phyloP scores from a whole-genome alignment of 2,113 vertebrate species.

The Paramisgurnus dabryanus region DNA sequence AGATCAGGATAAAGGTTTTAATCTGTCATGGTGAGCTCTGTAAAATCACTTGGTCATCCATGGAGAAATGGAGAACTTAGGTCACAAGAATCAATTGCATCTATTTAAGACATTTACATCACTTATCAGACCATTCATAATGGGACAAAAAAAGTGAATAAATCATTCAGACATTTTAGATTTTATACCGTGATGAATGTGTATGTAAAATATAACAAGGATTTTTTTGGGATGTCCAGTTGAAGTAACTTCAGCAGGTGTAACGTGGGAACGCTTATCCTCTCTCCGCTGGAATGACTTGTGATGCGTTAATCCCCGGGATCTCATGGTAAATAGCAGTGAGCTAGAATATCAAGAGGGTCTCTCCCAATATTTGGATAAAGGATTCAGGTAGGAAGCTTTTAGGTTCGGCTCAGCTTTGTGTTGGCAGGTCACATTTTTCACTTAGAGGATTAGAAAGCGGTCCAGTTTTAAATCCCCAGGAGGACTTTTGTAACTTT shows the following conservation, averaged over 20 bases:
- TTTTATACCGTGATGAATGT: not conserved
- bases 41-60: not conserved
- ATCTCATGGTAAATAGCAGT: conserved; percentile 74
- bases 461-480: not conserved
- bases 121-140: not conserved
- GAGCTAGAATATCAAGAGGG: conserved; percentile 74
- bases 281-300: conserved; percentile 41
- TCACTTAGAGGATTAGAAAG: conserved; percentile 62
- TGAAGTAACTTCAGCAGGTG: conserved; percentile 24
- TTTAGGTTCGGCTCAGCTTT: conserved; percentile 76
- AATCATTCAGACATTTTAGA: not conserved
- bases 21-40: not conserved
- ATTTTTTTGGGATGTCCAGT: not conserved
- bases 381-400: conserved; percentile 80
- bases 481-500: not conserved
- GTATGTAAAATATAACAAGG: not conserved
- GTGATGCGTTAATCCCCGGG: conserved; percentile 69
- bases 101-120: not conserved
- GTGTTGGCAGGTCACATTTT: conserved; percentile 72
- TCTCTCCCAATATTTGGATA: conserved; percentile 84
- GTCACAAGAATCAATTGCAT: not conserved
- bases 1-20: not conserved
- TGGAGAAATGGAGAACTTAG: not conserved
- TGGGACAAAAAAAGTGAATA: not conserved
- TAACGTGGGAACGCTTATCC: conserved; percentile 32